Conservation (phyloP, 1,140 invertebrate genomes). For the Centruroides vittatus region DNA sequence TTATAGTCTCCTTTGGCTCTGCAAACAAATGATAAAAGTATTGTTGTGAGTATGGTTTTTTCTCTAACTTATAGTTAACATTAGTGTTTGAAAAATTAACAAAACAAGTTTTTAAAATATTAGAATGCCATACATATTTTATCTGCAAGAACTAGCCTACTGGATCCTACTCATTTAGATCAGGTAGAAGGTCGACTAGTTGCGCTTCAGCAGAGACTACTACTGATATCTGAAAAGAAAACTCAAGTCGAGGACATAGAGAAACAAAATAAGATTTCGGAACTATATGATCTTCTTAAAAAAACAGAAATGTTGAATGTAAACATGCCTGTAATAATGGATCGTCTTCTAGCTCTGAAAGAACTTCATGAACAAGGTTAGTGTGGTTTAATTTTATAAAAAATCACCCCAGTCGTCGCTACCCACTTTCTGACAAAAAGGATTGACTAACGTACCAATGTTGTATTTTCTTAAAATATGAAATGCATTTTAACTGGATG, state of each 20-base stretch:
- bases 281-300: conserved; percentile 72
- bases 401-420: too few relatives aligned
- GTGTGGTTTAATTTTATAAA: background rate
- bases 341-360: conserved; percentile 65
- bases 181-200: conserved; percentile 61
- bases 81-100: too few relatives aligned
- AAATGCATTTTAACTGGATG: too few relatives aligned
- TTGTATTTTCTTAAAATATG: too few relatives aligned
- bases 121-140: conserved; percentile 56
- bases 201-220: conserved; percentile 55
- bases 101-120: background rate
- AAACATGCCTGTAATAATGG: conserved; percentile 60
- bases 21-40: conserved; percentile 19
- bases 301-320: conserved; percentile 63
- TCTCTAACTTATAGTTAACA: background rate
- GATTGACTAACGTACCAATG: too few relatives aligned
- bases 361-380: conserved; percentile 76
- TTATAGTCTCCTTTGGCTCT: conserved; percentile 12
- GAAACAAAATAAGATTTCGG: conserved; percentile 59
- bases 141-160: conserved; percentile 54
- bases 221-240: conserved; percentile 51
- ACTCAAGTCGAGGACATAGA: conserved; percentile 52
- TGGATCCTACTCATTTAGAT: conserved; percentile 66
- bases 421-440: too few relatives aligned
- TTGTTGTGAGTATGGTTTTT: conserved; percentile 8